A percentile compares a stretch with the other conserved stretches of the same genome.
phyloP scores from a whole-genome alignment of 2,797 vertebrate genomes.

The Enteromius trimaculatus region DNA sequence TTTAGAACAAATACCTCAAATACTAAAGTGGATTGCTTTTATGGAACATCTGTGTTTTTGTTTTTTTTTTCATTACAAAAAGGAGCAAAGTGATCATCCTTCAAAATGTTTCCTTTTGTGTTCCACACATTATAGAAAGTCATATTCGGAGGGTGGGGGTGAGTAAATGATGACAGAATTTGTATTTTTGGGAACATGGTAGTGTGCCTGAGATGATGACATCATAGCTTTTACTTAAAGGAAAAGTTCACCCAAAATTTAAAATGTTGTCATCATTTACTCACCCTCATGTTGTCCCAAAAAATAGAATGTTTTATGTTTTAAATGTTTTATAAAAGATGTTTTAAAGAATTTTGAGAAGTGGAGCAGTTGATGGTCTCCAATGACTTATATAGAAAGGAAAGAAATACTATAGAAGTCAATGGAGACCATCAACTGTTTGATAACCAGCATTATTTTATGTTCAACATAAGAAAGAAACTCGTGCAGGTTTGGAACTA shows the following conservation, averaged over 20 bases:
- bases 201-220: background rate
- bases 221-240: slow-evolving; percentile 4
- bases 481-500: background rate
- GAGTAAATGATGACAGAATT: background rate
- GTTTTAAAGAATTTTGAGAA: too few species aligned
- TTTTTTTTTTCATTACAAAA: background rate
- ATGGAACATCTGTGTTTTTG: too few species aligned
- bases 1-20: too few species aligned
- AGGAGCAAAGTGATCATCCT: background rate
- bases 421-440: background rate
- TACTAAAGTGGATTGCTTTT: too few species aligned
- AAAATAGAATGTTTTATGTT: too few species aligned
- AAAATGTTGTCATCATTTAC: background rate
- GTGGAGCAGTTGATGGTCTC: background rate
- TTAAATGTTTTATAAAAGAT: too few species aligned
- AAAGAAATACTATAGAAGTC: too few species aligned
- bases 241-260: too few species aligned
- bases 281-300: too few species aligned
- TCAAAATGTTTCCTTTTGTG: background rate
- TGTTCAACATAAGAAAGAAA: background rate
- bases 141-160: background rate
- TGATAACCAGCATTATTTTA: background rate
- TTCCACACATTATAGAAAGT: background rate
- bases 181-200: background rate
- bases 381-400: too few species aligned